These are phyloP conservation scores for Anarhynchus alexandrinus DNA, from an alignment of 2,113 vertebrate genomes.

Conservation along the genomic window DNA sequence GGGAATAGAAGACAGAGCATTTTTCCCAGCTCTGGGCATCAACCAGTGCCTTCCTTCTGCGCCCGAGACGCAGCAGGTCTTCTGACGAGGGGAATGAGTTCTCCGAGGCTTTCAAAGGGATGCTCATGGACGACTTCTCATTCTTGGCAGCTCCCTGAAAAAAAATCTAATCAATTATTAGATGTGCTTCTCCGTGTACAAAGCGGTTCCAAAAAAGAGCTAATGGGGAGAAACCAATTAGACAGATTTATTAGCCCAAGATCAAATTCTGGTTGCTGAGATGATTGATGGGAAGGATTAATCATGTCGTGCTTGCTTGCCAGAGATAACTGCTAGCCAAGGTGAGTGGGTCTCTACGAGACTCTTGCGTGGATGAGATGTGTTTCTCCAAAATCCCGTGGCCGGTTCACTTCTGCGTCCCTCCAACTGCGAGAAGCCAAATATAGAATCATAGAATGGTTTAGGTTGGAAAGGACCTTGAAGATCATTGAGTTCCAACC, in stretches of 20 bases:
- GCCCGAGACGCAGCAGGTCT: neutral
- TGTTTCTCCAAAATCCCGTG: neutral
- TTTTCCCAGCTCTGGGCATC: neutral
- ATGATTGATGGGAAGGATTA: neutral
- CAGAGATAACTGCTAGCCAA: neutral
- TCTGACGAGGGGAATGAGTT: neutral
- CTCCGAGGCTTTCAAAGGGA: neutral
- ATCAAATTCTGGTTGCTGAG: neutral
- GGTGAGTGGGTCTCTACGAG: neutral
- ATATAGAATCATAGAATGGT: no score
- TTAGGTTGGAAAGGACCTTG: no score
- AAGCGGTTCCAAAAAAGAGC: neutral
- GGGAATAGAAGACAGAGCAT: no score
- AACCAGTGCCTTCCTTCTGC: neutral
- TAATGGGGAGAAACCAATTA: slow-evolving; percentile 5
- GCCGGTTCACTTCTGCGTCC: fast-evolving
- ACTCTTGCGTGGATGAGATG: neutral
- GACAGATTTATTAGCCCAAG: neutral
- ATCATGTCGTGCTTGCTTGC: neutral
- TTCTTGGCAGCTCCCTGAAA: neutral
- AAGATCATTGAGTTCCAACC: no score
- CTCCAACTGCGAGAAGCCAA: neutral
- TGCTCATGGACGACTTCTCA: neutral
- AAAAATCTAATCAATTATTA: neutral
- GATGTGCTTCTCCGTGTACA: neutral